A percentile compares a stretch with the other conserved stretches of the same genome.
Conservation (phyloP, 2,113 vertebrate genomes). For the Orcinus orca region DNA sequence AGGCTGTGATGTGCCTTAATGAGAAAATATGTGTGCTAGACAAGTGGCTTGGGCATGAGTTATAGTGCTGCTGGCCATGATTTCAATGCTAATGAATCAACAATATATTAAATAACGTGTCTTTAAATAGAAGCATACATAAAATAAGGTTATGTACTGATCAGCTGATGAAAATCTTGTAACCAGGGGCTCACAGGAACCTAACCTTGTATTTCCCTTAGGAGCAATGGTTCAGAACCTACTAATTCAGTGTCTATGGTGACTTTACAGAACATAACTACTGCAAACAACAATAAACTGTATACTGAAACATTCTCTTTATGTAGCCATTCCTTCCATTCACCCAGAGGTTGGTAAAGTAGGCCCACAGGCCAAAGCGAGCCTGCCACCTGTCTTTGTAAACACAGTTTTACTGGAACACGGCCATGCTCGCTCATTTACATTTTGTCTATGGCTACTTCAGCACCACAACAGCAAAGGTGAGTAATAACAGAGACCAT, state of each 20-base stretch:
- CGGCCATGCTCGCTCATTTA: background rate
- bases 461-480: background rate
- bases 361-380: background rate
- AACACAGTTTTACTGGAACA: conserved; percentile 9
- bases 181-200: background rate
- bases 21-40: background rate
- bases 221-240: background rate
- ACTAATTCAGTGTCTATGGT: background rate
- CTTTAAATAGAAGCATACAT: conserved; percentile 17
- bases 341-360: background rate
- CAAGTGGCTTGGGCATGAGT: background rate
- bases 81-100: background rate
- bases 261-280: background rate
- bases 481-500: conserved; percentile 5
- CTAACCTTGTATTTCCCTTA: background rate
- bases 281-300: background rate
- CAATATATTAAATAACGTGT: background rate
- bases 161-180: background rate
- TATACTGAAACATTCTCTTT: background rate
- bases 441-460: background rate
- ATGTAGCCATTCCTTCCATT: background rate
- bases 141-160: background rate
- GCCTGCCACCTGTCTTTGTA: background rate
- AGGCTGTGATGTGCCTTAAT: background rate
- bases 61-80: background rate